Base-by-base conservation (phyloP, 2,113 vertebrate genomes). In the Salvelinus fontinalis region DNA sequence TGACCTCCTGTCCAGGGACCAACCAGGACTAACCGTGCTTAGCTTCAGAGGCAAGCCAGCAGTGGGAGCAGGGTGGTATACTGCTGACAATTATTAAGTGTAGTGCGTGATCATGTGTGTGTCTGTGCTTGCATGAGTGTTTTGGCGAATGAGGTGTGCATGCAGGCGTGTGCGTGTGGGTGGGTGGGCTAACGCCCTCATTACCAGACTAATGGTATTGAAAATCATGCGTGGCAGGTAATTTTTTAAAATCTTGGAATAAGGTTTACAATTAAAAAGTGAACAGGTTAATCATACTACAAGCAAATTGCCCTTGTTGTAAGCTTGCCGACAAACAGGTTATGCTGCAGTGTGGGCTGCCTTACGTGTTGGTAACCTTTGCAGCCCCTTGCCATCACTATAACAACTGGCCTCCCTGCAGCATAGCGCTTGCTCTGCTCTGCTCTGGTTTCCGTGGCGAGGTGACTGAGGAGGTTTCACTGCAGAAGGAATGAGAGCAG, bases 331-430 rank as follows among this genome's bases (percentile, higher is more conserved):
- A 86, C 90, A 87, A 88, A 87, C 86, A 89, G 87, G 82, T 91
- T 93, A 73, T 76, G 88, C 87, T 91, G 84, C 84, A 89, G 90
- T 91, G 91, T 92, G 93, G 92, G 93, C 90, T 92, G 93, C 81
- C 88, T 87, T 64, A 18, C 81, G 79, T 84, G 83, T 84, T 75
- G 83, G 89, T 91, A 87, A 90, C 90, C 88, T 84, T 89, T 76
- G 71, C 83, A 86, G 84, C 85, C 87, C 84, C 79, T 85, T 77
- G 80, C 89, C 77, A 91, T 93, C 85, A 78, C 90, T 87, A 83
- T 91, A 91, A 91, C 89, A 89, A 89, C 89, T 89, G 88, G 84
- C 88, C 91, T 90, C 77, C 81, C 70, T n/a, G 24, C 18, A 59
- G 44, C 14, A 44, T 71, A 44, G 9, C 11, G 9, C 39, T 67